phyloP scores from a whole-genome alignment of 2,113 vertebrate genomes.

The Takifugu flavidus region DNA sequence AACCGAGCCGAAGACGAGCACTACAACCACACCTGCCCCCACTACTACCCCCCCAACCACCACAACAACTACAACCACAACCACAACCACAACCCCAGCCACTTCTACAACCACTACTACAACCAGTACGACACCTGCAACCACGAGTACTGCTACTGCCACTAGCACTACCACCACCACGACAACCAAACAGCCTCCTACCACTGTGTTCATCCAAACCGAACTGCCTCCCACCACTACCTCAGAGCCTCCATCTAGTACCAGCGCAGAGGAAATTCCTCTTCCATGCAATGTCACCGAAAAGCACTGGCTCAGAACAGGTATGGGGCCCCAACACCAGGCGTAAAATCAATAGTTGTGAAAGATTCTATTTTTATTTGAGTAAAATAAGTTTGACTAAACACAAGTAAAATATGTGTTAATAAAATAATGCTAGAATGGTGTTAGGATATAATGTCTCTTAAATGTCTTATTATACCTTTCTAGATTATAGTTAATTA shows the following conservation, averaged over 20 bases:
- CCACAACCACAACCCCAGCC: conserved; percentile 45
- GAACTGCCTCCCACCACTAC: conserved; percentile 35
- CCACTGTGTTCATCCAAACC: conserved; percentile 43
- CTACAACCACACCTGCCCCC: conserved; percentile 33
- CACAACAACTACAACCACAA: conserved; percentile 35
- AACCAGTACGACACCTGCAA: conserved; percentile 25
- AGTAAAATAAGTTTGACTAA: neutral
- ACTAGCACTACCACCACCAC: conserved; percentile 35
- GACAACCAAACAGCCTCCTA: conserved; percentile 52
- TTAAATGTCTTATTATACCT: no score
- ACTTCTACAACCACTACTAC: conserved; percentile 50
- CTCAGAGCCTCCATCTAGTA: conserved; percentile 52
- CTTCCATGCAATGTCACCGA: conserved; percentile 88
- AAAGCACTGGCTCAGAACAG: conserved; percentile 86
- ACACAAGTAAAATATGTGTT: no score
- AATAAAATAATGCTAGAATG: no score
- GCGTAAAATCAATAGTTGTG: neutral
- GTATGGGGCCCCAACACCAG: conserved; percentile 15
- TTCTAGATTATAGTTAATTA: no score
- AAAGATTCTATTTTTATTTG: neutral
- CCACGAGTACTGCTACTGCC: conserved; percentile 28
- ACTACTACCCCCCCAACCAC: conserved; percentile 39
- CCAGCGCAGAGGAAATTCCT: conserved; percentile 68
- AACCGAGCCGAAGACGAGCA: conserved; percentile 38
- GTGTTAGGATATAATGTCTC: no score